phyloP scores from a whole-genome alignment of 1,140 invertebrate genomes.

The Pogonognathellus flavescens region DNA sequence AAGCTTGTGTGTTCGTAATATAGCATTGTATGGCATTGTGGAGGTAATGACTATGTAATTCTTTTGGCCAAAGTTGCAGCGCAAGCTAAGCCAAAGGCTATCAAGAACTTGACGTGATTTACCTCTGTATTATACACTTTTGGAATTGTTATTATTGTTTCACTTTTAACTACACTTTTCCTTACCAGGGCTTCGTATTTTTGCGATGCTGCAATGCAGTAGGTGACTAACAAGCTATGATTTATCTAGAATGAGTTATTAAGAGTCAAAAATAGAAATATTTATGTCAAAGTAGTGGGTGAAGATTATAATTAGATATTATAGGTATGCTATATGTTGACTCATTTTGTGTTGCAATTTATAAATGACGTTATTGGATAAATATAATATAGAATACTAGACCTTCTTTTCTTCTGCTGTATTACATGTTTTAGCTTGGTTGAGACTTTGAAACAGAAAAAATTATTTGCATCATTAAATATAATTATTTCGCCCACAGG shows the following conservation, averaged over 20 bases:
- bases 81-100: conserved; percentile 40
- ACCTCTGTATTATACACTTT: conserved; percentile 45
- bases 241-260: background rate
- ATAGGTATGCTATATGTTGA: background rate
- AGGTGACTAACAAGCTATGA: background rate
- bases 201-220: background rate
- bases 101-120: conserved; percentile 45
- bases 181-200: conserved; percentile 12
- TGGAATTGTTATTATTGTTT: conserved; percentile 30
- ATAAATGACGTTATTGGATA: too few relatives aligned
- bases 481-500: too few relatives aligned
- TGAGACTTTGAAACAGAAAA: too few relatives aligned
- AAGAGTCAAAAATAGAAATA: background rate
- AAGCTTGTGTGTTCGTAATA: background rate
- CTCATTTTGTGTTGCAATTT: background rate
- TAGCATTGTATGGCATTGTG: background rate
- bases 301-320: background rate
- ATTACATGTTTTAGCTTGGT: too few relatives aligned
- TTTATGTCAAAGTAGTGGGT: background rate
- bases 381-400: too few relatives aligned
- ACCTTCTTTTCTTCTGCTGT: too few relatives aligned
- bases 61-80: conserved; percentile 12
- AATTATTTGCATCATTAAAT: too few relatives aligned
- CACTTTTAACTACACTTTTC: conserved; percentile 24
- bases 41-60: background rate